Percentiles rank a stretch among this genome's conserved stretches.
These are phyloP conservation scores for Epinephelus moara DNA, from an alignment of 2,113 vertebrate genomes.

Conservation along the genomic window DNA sequence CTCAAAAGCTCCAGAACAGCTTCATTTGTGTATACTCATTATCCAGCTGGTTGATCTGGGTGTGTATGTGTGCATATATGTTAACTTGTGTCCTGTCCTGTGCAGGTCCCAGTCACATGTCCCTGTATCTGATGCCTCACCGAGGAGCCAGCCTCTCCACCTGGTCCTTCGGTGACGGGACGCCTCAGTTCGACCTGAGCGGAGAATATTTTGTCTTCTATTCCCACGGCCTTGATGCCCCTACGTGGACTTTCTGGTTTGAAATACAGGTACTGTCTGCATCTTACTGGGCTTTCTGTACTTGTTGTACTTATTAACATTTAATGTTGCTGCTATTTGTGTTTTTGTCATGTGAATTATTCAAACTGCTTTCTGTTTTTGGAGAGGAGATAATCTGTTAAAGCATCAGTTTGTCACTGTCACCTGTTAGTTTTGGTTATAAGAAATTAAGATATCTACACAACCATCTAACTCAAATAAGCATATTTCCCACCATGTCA, in stretches of 20 bases:
- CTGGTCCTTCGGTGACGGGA: slow-evolving; percentile 93
- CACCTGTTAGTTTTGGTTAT: not conserved
- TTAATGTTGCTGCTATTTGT: not conserved
- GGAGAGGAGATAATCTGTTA: not conserved
- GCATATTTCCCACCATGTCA: too few species aligned
- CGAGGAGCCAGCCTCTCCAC: slow-evolving; percentile 84
- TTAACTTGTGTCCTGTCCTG: not conserved
- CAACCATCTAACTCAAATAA: too few species aligned
- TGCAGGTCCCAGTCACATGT: slow-evolving; percentile 96
- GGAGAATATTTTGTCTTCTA: slow-evolving; percentile 98
- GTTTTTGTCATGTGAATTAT: not conserved
- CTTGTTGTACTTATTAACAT: slow-evolving; percentile 9
- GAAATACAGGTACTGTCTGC: slow-evolving; percentile 88
- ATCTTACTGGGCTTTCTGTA: not conserved
- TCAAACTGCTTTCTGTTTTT: not conserved
- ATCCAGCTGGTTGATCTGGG: not conserved
- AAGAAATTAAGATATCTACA: too few species aligned
- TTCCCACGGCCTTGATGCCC: slow-evolving; percentile 90
- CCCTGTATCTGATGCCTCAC: slow-evolving; percentile 89
- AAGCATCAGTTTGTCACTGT: not conserved
- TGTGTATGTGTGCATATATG: not conserved
- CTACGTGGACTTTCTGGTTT: slow-evolving; percentile 93
- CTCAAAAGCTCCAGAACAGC: not conserved
- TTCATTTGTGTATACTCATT: not conserved
- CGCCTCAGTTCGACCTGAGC: slow-evolving; percentile 84